Base-by-base conservation (phyloP, 2,888 invertebrate species). In the Deilephila elpenor region DNA sequence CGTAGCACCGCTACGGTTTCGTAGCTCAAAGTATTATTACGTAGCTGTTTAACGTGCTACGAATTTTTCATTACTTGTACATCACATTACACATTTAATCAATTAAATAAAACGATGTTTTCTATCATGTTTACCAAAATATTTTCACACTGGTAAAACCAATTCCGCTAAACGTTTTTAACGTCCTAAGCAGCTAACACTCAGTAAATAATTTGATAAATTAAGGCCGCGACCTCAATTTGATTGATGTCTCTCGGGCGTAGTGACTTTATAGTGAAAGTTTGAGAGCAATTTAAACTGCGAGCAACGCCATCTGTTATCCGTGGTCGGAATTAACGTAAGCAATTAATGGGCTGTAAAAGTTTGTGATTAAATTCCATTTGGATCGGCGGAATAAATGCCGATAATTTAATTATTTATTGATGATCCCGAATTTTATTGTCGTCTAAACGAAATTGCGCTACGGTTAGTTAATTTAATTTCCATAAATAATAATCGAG, bases 261-360 rank as follows among this genome's bases (percentile, higher is more conserved):
- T 20, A 62, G 62, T 53, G 53, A 73, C 71, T 80, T 77, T 76
- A 78, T 77, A 77, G 74, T 72, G 14, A 77, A 79, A 78, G 75
- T 79, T 75, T 70, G 72, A 74, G 62, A 74, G 71, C 76, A 79
- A 79, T 79, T 78, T 75, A 82, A 82, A 78, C 76, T 79, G 78
- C 73, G 75, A 76, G 77, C 75, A 77, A 74, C 73, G 81, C 77
- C 80, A 82, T 82, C 82, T 82, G 77, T 76, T 78, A 77, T 73
- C 70, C 56, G 37, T 17, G 25, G 14, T 51, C 4, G 44, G 76
- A 78, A 75, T 79, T 78, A 76, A 76, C 74, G 77, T 70, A 74
- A 76, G 76, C 79, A 76, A 80, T 78, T 77, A 78, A 78, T 78
- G 74, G 74, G 53, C 71, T 78, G 71, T 25, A 70, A 75, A 75